These are phyloP conservation scores for Agrotis segetum DNA, from an alignment of 2,888 invertebrate species.

Conservation along the genomic window DNA sequence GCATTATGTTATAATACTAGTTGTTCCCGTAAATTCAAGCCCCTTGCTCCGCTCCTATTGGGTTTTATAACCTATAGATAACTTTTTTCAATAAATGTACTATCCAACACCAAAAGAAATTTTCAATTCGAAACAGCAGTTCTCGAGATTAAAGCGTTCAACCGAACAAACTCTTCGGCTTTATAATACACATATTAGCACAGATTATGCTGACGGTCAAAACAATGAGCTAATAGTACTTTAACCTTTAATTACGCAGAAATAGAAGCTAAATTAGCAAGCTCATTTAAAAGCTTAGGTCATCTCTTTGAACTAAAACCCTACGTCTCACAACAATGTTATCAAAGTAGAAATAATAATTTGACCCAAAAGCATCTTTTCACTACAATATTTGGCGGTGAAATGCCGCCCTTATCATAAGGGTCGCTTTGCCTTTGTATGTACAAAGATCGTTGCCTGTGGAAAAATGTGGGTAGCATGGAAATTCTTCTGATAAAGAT, in stretches of 20 bases:
- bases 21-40: too few relatives aligned
- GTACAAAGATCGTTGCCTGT: constrained; percentile 43
- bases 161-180: too few relatives aligned
- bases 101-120: too few relatives aligned
- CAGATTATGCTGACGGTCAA: too few relatives aligned
- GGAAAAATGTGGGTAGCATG: constrained; percentile 52
- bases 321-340: not conserved
- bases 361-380: constrained; percentile 40
- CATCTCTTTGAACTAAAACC: constrained; percentile 23
- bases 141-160: too few relatives aligned
- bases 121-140: too few relatives aligned
- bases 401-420: constrained; percentile 51
- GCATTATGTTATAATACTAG: too few relatives aligned
- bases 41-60: too few relatives aligned
- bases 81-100: too few relatives aligned
- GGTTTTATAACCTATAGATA: too few relatives aligned
- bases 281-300: not conserved
- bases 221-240: not conserved
- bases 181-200: too few relatives aligned
- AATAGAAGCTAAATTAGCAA: not conserved
- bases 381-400: constrained; percentile 54
- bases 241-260: not conserved
- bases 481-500: constrained; percentile 59
- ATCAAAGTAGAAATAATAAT: constrained; percentile 36
- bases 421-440: constrained; percentile 60